Conservation (phyloP, 1,140 invertebrate genomes). For the Pachypeltis micranthus region DNA sequence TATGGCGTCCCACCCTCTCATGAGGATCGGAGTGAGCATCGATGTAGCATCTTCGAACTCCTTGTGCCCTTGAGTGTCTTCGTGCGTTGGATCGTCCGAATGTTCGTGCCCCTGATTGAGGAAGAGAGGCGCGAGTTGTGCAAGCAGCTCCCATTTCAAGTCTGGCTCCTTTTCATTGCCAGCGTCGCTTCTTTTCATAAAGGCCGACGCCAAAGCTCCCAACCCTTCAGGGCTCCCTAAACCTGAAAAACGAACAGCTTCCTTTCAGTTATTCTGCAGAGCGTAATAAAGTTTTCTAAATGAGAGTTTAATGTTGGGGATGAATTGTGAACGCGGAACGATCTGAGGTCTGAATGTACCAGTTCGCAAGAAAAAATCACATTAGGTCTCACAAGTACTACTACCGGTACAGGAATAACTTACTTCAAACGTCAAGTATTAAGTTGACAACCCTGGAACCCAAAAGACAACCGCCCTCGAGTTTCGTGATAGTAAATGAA, state of each 20-base stretch:
- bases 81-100: slow-evolving; percentile 26
- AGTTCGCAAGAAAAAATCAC: too few relatives aligned
- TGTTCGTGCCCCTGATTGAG: slow-evolving; percentile 26
- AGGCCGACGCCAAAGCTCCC: not conserved
- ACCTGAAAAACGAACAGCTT: not conserved
- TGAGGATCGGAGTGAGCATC: slow-evolving; percentile 58
- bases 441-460: too few relatives aligned
- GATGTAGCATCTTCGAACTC: slow-evolving; percentile 46
- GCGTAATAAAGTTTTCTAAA: too few relatives aligned
- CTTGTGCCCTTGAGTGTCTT: slow-evolving; percentile 37
- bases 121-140: not conserved
- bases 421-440: too few relatives aligned
- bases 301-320: too few relatives aligned
- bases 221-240: not conserved
- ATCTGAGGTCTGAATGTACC: too few relatives aligned
- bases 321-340: too few relatives aligned
- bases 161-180: not conserved
- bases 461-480: too few relatives aligned
- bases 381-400: too few relatives aligned
- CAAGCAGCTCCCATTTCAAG: not conserved
- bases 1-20: slow-evolving; percentile 52
- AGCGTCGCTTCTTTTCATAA: not conserved
- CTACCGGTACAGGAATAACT: too few relatives aligned
- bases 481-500: too few relatives aligned
- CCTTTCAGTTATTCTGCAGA: too few relatives aligned